A percentile compares a stretch with the other conserved stretches of the same genome.
Evolutionary conservation across 2,113 vertebrate genomes (phyloP).

Genomic region (Hypanus sabinus): DNA sequence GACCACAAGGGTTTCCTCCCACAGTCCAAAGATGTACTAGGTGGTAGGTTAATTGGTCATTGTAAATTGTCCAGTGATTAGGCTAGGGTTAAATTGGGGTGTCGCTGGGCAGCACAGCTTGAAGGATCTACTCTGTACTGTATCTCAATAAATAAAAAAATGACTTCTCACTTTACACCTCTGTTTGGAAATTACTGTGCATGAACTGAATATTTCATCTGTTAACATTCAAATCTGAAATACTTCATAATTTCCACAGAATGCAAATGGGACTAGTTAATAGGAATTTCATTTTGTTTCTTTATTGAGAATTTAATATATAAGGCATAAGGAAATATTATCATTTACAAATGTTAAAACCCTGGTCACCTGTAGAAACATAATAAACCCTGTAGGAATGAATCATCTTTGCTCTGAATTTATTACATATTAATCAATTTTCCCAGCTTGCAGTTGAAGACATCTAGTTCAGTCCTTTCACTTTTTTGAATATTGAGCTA

Average conservation of each 20-base stretch:
- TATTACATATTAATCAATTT: slow-evolving; percentile 7
- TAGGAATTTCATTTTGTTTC: neutral
- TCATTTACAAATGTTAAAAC: neutral
- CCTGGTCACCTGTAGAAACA: neutral
- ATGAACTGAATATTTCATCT: neutral
- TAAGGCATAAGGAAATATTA: neutral
- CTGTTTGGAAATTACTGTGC: neutral
- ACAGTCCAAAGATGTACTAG: too few species aligned
- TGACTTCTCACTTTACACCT: neutral
- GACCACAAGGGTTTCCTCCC: too few species aligned
- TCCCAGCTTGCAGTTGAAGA: neutral
- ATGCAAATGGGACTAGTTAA: neutral
- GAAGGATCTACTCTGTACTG: too few species aligned
- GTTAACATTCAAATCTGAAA: neutral
- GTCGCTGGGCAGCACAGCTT: too few species aligned
- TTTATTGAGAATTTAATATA: neutral
- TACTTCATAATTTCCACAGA: neutral
- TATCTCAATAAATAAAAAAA: neutral
- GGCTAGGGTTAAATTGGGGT: too few species aligned
- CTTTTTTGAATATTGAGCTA: neutral
- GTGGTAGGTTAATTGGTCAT: too few species aligned
- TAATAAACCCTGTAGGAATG: neutral
- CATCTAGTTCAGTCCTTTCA: neutral
- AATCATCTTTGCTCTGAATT: neutral
- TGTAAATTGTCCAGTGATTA: too few species aligned